Percentiles rank a stretch among this genome's conserved stretches.
phyloP scores from a whole-genome alignment of 1,140 invertebrate species.

The Drosophila prosaltans region DNA sequence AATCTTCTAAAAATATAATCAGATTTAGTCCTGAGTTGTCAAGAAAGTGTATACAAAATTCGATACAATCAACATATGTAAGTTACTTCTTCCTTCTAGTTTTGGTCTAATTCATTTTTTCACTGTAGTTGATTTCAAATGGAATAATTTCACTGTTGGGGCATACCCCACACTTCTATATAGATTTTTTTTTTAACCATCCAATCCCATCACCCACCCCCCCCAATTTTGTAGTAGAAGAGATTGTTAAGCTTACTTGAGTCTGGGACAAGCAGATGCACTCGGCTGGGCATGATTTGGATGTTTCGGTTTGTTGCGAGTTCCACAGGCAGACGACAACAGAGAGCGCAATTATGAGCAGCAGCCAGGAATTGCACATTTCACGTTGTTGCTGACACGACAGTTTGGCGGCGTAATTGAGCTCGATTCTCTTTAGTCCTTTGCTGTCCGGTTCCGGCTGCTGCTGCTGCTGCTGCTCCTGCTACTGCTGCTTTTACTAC shows the following conservation, averaged over 20 bases:
- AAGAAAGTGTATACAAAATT: too few species aligned
- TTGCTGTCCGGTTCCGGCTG: slow-evolving; percentile 31
- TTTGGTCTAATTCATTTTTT: background rate
- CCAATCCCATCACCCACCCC: too few species aligned
- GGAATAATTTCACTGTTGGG: background rate
- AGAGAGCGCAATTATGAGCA: slow-evolving; percentile 82
- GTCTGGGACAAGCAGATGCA: slow-evolving; percentile 92
- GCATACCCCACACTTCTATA: background rate
- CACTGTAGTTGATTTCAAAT: background rate
- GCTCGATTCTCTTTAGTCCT: slow-evolving; percentile 69
- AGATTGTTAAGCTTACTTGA: slow-evolving; percentile 86
- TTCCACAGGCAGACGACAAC: slow-evolving; percentile 83
- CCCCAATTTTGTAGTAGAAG: slow-evolving; percentile 9
- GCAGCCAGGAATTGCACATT: slow-evolving; percentile 83
- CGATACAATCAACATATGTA: too few species aligned
- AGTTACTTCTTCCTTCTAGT: too few species aligned
- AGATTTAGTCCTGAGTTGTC: too few species aligned
- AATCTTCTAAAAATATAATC: too few species aligned
- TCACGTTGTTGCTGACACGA: slow-evolving; percentile 82
- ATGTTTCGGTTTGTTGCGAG: slow-evolving; percentile 82
- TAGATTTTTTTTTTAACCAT: background rate
- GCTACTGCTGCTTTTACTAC: slow-evolving; percentile 7
- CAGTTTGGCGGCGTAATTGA: slow-evolving; percentile 82
- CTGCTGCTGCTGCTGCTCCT: slow-evolving; percentile 22
- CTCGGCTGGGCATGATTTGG: slow-evolving; percentile 87